Percentiles rank a stretch among this genome's conserved stretches.
Evolutionary conservation across 2,113 vertebrate genomes (phyloP).

Genomic region (Illadopsis cleaveri): DNA sequence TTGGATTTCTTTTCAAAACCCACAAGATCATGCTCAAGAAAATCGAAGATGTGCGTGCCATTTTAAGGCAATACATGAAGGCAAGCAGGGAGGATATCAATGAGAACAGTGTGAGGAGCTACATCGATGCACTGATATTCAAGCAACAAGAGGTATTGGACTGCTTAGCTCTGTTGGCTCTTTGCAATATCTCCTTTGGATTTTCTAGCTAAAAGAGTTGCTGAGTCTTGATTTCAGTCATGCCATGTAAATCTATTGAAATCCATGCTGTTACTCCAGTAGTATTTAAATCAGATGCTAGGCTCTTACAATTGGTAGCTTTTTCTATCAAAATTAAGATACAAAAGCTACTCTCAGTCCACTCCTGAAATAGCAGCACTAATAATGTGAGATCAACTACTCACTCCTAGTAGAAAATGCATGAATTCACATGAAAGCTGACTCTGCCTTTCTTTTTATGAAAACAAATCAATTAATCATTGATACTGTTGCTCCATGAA

Average conservation of each 20-base stretch:
- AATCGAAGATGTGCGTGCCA: slow-evolving; percentile 63
- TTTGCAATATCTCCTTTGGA: neutral
- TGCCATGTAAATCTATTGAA: neutral
- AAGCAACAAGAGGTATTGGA: slow-evolving; percentile 70
- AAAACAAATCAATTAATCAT: slow-evolving; percentile 30
- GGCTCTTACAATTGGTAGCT: neutral
- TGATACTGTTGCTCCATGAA: neutral
- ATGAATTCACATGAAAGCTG: neutral
- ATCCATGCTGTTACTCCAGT: neutral
- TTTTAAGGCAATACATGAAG: slow-evolving; percentile 67
- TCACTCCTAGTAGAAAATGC: neutral
- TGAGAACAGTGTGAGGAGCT: slow-evolving; percentile 45
- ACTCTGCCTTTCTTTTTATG: neutral
- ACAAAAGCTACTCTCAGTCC: neutral
- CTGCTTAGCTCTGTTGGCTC: neutral
- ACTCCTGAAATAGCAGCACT: neutral
- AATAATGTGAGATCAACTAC: neutral
- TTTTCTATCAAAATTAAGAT: neutral
- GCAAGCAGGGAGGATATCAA: neutral
- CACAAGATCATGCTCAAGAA: slow-evolving; percentile 75
- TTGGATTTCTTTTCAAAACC: slow-evolving; percentile 72
- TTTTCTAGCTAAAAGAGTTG: neutral
- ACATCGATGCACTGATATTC: slow-evolving; percentile 69
- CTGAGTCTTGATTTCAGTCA: neutral
- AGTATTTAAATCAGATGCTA: neutral